Conservation (phyloP, 1,140 invertebrate genomes). For the Drosophila willistoni region DNA sequence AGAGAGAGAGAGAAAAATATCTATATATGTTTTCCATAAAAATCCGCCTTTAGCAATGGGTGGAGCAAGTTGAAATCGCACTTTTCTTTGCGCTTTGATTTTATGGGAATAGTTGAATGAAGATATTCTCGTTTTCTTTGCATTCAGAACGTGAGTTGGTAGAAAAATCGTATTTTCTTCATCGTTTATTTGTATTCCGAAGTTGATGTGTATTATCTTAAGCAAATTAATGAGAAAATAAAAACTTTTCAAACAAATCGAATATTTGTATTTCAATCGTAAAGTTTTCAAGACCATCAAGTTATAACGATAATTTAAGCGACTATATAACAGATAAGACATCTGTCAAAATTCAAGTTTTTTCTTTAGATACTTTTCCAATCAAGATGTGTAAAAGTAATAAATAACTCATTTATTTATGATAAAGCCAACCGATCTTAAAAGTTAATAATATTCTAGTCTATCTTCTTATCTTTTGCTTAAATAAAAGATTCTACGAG, state of each 20-base stretch:
- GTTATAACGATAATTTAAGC: too few species aligned
- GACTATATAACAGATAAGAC: too few species aligned
- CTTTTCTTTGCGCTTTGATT: conserved; percentile 44
- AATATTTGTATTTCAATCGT: too few species aligned
- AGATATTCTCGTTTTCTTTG: conserved; percentile 16
- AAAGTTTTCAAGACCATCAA: too few species aligned
- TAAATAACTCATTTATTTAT: too few species aligned
- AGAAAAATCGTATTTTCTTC: neutral
- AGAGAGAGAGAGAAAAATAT: neutral
- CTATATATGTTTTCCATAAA: conserved; percentile 3
- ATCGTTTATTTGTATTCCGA: neutral
- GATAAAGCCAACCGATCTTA: too few species aligned
- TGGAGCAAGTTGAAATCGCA: neutral
- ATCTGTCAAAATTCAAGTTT: too few species aligned
- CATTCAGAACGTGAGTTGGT: conserved; percentile 30
- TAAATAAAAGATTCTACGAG: too few species aligned
- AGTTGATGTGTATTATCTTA: neutral
- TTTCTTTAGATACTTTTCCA: too few species aligned
- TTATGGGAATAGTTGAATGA: conserved; percentile 54
- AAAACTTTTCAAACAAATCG: neutral
- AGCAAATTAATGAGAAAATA: neutral
- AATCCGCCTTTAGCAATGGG: neutral
- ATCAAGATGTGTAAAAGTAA: too few species aligned
- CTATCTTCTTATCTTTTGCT: too few species aligned
- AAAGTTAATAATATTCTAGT: too few species aligned